Percentiles rank a stretch among this genome's conserved stretches.
phyloP scores from a whole-genome alignment of 2,113 vertebrate genomes.

The Anoplopoma fimbria region DNA sequence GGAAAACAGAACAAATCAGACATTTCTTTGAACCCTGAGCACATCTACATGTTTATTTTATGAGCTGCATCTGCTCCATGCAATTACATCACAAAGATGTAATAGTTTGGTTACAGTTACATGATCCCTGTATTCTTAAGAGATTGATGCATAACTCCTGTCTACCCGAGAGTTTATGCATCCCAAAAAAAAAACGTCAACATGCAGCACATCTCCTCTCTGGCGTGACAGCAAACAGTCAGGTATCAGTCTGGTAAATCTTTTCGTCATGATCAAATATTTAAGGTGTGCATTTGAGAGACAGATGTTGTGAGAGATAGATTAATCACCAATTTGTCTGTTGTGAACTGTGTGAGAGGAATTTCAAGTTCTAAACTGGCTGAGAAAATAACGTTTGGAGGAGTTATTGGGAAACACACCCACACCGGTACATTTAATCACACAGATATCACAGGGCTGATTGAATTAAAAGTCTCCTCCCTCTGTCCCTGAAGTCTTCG shows the following conservation, averaged over 20 bases:
- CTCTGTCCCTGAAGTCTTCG: neutral
- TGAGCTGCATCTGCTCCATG: conserved; percentile 12
- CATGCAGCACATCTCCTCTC: neutral
- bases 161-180: neutral
- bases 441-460: conserved; percentile 12
- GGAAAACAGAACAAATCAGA: conserved; percentile 12
- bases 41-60: conserved; percentile 32
- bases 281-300: too few species aligned
- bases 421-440: neutral
- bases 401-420: conserved; percentile 37
- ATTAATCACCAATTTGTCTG: neutral
- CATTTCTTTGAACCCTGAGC: neutral
- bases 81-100: neutral
- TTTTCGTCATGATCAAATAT: too few species aligned
- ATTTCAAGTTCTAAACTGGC: neutral
- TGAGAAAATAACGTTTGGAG: too few species aligned
- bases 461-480: conserved; percentile 26
- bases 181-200: neutral
- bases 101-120: neutral
- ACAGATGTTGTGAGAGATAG: too few species aligned
- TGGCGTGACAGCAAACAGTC: conserved; percentile 3
- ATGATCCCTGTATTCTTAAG: neutral
- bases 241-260: neutral
- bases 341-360: neutral
- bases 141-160: neutral